Conservation (phyloP, 2,797 vertebrate genomes). For the Glyptemys insculpta region DNA sequence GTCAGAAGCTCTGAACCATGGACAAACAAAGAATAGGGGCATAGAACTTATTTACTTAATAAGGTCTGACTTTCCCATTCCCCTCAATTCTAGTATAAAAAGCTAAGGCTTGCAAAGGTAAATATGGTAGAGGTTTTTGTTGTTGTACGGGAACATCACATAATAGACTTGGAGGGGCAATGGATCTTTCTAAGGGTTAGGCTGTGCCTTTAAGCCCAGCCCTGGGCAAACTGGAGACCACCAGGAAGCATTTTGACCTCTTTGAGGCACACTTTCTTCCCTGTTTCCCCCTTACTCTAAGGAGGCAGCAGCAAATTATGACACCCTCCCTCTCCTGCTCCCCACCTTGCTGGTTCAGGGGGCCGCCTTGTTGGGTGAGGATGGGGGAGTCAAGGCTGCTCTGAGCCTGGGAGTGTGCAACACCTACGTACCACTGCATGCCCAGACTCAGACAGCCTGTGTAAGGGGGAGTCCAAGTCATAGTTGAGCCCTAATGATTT, state of each 20-base stretch:
- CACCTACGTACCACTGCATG: fast-evolving
- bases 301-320: fast-evolving
- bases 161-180: not conserved
- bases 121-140: fast-evolving
- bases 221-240: not conserved
- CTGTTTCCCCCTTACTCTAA: fast-evolving
- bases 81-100: not conserved
- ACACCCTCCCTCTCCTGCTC: fast-evolving
- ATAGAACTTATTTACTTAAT: not conserved
- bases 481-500: not conserved
- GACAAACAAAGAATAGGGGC: not conserved
- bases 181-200: not conserved
- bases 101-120: not conserved
- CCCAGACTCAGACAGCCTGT: fast-evolving
- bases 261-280: fast-evolving
- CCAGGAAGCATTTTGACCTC: fast-evolving
- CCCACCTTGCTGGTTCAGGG: fast-evolving
- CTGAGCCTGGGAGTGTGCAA: fast-evolving
- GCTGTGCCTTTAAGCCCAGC: fast-evolving
- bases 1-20: not conserved
- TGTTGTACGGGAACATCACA: not conserved
- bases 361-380: fast-evolving
- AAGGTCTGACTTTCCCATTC: fast-evolving
- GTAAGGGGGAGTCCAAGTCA: not conserved
- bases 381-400: fast-evolving